Evolutionary conservation across 2,113 vertebrate species (phyloP).

Genomic region (Coturnix japonica): DNA sequence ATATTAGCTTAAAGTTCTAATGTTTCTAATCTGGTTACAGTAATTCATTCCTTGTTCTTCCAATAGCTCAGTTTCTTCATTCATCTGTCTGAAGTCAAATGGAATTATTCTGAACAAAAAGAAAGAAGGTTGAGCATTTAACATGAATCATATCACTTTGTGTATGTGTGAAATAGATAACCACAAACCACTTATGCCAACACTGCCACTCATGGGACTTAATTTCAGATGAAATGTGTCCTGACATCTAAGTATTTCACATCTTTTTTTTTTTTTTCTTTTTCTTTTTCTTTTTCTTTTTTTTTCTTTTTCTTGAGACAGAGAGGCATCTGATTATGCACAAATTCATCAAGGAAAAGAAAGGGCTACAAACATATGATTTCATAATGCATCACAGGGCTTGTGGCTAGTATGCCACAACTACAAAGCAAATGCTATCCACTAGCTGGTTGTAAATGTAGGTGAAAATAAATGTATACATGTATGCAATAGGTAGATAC

Average conservation of each 20-base stretch:
- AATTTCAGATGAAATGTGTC: not conserved
- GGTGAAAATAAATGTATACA: slow-evolving; percentile 44
- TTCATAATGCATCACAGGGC: slow-evolving; percentile 70
- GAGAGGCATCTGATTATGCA: slow-evolving; percentile 9
- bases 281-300: not conserved
- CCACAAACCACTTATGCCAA: slow-evolving; percentile 15
- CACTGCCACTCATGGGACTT: not conserved
- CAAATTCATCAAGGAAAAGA: slow-evolving; percentile 49
- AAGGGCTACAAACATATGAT: slow-evolving; percentile 36
- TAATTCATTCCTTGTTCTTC: not conserved
- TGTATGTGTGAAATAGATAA: slow-evolving; percentile 10
- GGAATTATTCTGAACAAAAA: not conserved
- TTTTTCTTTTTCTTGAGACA: not conserved
- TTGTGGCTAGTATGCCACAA: slow-evolving; percentile 63
- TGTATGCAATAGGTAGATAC: slow-evolving; percentile 53
- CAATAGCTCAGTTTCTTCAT: not conserved
- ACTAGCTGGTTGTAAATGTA: slow-evolving; percentile 45
- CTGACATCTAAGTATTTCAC: not conserved
- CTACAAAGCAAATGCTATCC: slow-evolving; percentile 41
- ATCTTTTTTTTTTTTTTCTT: not conserved
- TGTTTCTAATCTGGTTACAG: not conserved
- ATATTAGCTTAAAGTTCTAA: not conserved
- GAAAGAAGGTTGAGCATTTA: accelerated
- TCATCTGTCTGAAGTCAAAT: not conserved
- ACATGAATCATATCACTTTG: not conserved